These are phyloP conservation scores for Paratrypauchen microcephalus DNA, from an alignment of 2,797 vertebrate species.

Conservation along the genomic window DNA sequence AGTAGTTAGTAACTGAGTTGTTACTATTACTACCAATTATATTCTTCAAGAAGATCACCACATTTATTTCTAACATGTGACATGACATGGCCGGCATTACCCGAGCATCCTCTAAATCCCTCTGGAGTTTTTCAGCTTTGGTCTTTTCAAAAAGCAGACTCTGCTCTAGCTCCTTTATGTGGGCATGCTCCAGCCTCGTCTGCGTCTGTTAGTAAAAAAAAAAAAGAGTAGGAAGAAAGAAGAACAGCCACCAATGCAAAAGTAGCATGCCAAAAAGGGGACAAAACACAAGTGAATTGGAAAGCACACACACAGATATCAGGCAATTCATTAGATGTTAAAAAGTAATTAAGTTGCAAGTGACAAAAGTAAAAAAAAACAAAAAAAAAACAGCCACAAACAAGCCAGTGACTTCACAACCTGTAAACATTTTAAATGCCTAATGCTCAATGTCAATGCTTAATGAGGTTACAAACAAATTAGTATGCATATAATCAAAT, in stretches of 20 bases:
- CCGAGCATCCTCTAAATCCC: slow-evolving; percentile 99
- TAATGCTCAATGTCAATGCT: not conserved
- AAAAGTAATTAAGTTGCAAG: not conserved
- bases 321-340: not conserved
- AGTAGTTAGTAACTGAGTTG: not conserved
- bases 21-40: not conserved
- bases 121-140: slow-evolving; percentile 99
- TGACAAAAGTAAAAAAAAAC: not conserved
- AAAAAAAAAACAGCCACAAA: not conserved
- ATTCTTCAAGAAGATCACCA: not conserved
- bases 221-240: slow-evolving; percentile 93
- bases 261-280: slow-evolving; percentile 94
- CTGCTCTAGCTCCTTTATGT: slow-evolving; percentile 99
- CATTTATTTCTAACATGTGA: not conserved
- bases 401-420: not conserved
- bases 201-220: slow-evolving; percentile 99
- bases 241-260: slow-evolving; percentile 98
- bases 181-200: slow-evolving; percentile 99
- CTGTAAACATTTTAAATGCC: not conserved
- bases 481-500: not conserved
- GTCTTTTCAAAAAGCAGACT: slow-evolving; percentile 99
- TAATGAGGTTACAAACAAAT: not conserved
- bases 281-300: slow-evolving; percentile 14
- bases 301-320: not conserved
- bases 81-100: slow-evolving; percentile 75